Percentiles rank a stretch among this genome's conserved stretches.
Evolutionary conservation across 2,888 invertebrate species (phyloP).

Genomic region (Cinara cedri): DNA sequence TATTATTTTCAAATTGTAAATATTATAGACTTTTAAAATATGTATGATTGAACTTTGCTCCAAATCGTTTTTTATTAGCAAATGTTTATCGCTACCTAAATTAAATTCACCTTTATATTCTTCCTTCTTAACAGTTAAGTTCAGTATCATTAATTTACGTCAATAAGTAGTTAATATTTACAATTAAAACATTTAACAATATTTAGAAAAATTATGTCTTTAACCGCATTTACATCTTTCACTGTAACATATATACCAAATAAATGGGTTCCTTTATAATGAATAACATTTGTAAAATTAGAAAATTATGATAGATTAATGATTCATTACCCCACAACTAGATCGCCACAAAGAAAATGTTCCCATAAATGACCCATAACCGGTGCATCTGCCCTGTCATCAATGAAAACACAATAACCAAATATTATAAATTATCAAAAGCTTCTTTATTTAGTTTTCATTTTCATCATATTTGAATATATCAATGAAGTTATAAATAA

Average conservation of each 20-base stretch:
- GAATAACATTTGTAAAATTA: background rate
- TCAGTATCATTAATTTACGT: no score
- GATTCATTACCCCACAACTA: constrained; percentile 73
- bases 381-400: constrained; percentile 93
- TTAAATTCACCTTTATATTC: no score
- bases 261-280: constrained; percentile 13
- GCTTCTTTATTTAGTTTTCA: constrained; percentile 3
- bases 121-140: no score
- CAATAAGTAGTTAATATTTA: no score
- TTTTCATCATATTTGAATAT: background rate
- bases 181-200: no score
- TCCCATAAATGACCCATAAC: constrained; percentile 97
- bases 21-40: no score
- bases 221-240: no score
- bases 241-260: background rate
- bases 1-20: no score
- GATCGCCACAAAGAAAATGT: constrained; percentile 78
- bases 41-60: no score
- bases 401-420: constrained; percentile 60
- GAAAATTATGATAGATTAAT: constrained; percentile 29
- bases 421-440: constrained; percentile 38
- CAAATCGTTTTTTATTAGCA: no score
- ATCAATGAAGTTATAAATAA: background rate
- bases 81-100: no score
- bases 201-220: no score